phyloP scores from a whole-genome alignment of 2,797 vertebrate species.

The Acanthis flammea region DNA sequence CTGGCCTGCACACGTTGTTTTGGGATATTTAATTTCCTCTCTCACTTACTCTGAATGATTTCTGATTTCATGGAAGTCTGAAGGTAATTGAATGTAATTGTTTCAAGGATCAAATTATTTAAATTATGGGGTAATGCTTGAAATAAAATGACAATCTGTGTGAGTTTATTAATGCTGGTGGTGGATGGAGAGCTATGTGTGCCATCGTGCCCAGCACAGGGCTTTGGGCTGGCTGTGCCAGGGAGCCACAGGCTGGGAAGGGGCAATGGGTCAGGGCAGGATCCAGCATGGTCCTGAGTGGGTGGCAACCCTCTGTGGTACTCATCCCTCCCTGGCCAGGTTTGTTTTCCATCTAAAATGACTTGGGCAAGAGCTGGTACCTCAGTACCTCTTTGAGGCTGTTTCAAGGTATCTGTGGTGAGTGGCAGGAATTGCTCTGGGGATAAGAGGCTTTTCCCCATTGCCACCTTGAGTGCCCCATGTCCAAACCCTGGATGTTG shows the following conservation, averaged over 20 bases:
- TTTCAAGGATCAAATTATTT: conserved; percentile 49
- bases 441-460: background rate
- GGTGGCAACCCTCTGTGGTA: background rate
- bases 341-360: background rate
- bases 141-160: conserved; percentile 9
- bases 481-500: accelerated
- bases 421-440: background rate
- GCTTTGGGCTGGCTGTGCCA: background rate
- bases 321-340: accelerated
- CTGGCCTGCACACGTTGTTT: background rate
- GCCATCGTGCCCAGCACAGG: accelerated
- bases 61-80: conserved; percentile 20
- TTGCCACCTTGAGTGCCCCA: accelerated
- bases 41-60: background rate
- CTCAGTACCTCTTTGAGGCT: background rate
- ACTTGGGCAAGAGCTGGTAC: background rate
- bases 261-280: accelerated
- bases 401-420: background rate
- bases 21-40: background rate
- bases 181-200: background rate
- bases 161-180: background rate
- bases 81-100: conserved; percentile 56
- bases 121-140: conserved; percentile 12
- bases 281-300: accelerated
- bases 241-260: accelerated